phyloP scores from a whole-genome alignment of 2,888 invertebrate genomes.

The Andrena bicolor region DNA sequence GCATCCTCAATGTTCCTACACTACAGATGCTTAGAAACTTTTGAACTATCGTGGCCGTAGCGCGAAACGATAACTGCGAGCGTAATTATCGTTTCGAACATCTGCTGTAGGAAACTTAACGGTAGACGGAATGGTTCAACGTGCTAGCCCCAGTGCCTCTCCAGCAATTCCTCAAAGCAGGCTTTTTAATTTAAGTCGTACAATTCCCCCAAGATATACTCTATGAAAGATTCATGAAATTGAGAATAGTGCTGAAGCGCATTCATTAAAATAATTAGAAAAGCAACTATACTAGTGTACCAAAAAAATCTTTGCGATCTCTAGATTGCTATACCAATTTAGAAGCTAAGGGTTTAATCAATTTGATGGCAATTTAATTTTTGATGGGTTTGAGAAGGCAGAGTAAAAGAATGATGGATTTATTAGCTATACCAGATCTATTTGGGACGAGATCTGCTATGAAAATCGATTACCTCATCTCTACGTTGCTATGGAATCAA shows the following conservation, averaged over 20 bases:
- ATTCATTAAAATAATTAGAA: neutral
- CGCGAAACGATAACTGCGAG: constrained; percentile 33
- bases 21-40: constrained; percentile 21
- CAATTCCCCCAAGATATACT: neutral
- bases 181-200: neutral
- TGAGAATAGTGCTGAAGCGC: neutral
- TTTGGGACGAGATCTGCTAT: too few species aligned
- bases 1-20: constrained; percentile 10
- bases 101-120: constrained; percentile 39
- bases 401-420: too few species aligned
- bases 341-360: too few species aligned
- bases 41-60: constrained; percentile 9
- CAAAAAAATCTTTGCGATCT: neutral
- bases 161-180: neutral
- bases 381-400: too few species aligned
- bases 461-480: too few species aligned
- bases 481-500: too few species aligned
- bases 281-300: neutral
- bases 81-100: constrained; percentile 46
- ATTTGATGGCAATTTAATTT: too few species aligned
- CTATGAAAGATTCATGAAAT: neutral
- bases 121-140: constrained; percentile 31
- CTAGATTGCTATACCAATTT: neutral
- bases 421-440: too few species aligned
- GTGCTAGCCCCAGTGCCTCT: constrained; percentile 6